Base-by-base conservation (phyloP, 2,888 invertebrate species). In the Leptopterna dolabrata region DNA sequence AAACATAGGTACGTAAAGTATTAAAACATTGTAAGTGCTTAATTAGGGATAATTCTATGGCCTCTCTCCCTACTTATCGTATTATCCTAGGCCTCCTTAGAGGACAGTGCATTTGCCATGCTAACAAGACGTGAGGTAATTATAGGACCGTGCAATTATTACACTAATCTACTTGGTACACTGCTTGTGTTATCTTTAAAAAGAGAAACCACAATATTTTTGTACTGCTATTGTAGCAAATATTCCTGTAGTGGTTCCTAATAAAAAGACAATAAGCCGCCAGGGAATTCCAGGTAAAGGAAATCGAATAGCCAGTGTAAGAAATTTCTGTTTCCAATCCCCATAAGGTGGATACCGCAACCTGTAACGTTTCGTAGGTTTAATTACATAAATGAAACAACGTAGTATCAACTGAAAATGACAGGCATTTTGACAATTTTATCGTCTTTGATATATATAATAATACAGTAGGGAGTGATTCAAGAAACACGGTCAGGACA, bases 221-320 rank as follows among this genome's bases (percentile, higher is more conserved):
- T 81, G 81, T 14, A 55, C 0, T 24, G n/a, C n/a, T n/a, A 81
- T 29, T 16, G 55, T 51, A 16, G n/a, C 29, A 36, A 47, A 7
- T 19, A 83, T 14, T 9, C 83, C 83, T 11, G 41, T 13, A 41
- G 24, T 13, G 14, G 41, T n/a, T 24, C 83, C 83, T 14, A 41
- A 9, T 7, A 55, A 29, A 16, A 83, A 83, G 7, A 83, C 36
- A 2, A 83, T 70, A 6, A 83, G 6, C 0, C 70, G 63, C 83
- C 83, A 83, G 19, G 83, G 83, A 3, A 70, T 83, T 30, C 71
- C 71, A 63, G 83, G 83, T 19, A 83, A 41, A 30, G 83, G 83
- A 14, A 83, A 24, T 7, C 83, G 4, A 36, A 83, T 83, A 6
- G 83, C 83, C 70, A 70, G 24, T 16, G 83, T 27, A n/a, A 83